Conservation (phyloP, 2,888 invertebrate species). For the Acrocyrtus sp. region DNA sequence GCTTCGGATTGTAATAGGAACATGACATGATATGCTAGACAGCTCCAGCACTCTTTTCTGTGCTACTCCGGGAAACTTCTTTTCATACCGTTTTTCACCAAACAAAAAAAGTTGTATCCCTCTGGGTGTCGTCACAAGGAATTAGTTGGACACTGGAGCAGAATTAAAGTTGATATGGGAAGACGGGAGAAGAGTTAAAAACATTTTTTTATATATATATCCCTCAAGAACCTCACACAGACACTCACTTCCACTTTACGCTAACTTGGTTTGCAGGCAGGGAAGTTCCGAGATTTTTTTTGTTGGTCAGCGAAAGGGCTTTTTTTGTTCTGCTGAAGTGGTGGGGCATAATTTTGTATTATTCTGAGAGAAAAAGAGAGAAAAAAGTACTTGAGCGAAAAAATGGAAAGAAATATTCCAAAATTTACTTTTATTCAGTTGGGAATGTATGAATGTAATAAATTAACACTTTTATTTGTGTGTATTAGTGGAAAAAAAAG, state of each 20-base stretch:
- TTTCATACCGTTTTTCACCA: slow-evolving; percentile 16
- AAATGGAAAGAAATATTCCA: too few relatives aligned
- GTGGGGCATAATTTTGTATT: too few relatives aligned
- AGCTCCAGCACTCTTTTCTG: slow-evolving; percentile 2
- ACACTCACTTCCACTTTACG: background rate
- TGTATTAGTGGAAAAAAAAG: background rate
- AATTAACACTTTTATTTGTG: background rate
- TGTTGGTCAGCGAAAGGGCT: background rate
- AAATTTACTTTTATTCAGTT: too few relatives aligned
- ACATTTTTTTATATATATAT: background rate
- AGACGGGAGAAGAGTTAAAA: background rate
- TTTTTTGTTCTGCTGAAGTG: background rate
- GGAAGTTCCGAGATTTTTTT: background rate
- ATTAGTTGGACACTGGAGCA: slow-evolving; percentile 42
- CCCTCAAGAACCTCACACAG: background rate
- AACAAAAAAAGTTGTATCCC: slow-evolving; percentile 31
- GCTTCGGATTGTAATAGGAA: too few relatives aligned
- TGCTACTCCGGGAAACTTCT: background rate
- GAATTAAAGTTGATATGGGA: slow-evolving; percentile 40
- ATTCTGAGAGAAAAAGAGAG: too few relatives aligned
- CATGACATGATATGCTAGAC: too few relatives aligned
- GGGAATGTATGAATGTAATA: too few relatives aligned
- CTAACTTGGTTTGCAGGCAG: background rate
- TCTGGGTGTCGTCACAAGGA: slow-evolving; percentile 34
- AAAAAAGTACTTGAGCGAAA: too few relatives aligned